Evolutionary conservation across 1,140 invertebrate genomes (phyloP).

Genomic region (Sinella curviseta): DNA sequence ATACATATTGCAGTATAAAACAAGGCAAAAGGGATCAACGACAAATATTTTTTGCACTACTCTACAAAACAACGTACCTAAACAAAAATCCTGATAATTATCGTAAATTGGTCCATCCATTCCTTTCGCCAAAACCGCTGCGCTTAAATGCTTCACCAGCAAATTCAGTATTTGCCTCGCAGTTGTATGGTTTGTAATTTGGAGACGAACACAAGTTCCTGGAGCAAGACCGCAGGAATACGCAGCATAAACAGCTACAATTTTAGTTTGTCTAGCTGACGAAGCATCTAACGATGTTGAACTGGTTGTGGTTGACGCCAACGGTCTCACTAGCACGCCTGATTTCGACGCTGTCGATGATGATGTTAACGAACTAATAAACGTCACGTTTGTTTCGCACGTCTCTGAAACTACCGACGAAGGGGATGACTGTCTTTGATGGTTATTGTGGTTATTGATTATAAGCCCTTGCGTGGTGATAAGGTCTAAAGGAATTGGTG

Average conservation of each 20-base stretch:
- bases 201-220: slow-evolving; percentile 87
- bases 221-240: slow-evolving; percentile 90
- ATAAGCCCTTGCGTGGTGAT: slow-evolving; percentile 5
- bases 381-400: background rate
- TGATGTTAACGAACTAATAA: background rate
- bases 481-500: slow-evolving; percentile 1
- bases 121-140: background rate
- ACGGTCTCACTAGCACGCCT: background rate
- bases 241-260: slow-evolving; percentile 80
- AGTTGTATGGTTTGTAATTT: slow-evolving; percentile 64
- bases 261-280: slow-evolving; percentile 35
- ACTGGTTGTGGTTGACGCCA: background rate
- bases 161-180: slow-evolving; percentile 21
- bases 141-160: slow-evolving; percentile 1
- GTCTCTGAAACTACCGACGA: background rate
- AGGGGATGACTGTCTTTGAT: background rate
- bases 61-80: slow-evolving; percentile 11
- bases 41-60: background rate
- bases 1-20: background rate
- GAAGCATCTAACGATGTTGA: background rate
- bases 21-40: background rate
- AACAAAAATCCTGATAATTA: slow-evolving; percentile 25
- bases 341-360: background rate
- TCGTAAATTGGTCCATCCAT: slow-evolving; percentile 22
- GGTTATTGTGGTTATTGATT: background rate